Percentiles rank a stretch among this genome's conserved stretches.
Conservation (phyloP, 2,888 invertebrate genomes). For the Drosophila yooni region DNA sequence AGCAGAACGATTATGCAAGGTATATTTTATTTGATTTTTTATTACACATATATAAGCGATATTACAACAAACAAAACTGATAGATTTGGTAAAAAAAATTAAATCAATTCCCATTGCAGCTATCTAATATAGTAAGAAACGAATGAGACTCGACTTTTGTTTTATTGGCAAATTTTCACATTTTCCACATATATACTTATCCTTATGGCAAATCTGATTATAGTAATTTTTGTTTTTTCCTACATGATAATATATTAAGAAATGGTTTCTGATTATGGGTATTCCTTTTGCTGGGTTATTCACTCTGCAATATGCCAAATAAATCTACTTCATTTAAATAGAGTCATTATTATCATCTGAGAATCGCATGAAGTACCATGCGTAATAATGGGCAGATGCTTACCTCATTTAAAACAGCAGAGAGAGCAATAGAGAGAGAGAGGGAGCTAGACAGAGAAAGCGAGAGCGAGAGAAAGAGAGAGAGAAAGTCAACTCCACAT, state of each 20-base stretch:
- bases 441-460: not conserved
- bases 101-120: not conserved
- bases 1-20: not conserved
- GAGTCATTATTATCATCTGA: conserved; percentile 1
- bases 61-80: not conserved
- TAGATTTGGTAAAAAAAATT: not conserved
- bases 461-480: not conserved
- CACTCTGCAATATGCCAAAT: not conserved
- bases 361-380: not conserved
- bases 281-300: not conserved
- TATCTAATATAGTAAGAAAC: not conserved
- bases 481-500: conserved; percentile 14
- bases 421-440: not conserved
- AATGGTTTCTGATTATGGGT: not conserved
- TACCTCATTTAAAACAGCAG: conserved; percentile 27
- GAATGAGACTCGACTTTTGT: not conserved
- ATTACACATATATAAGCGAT: not conserved
- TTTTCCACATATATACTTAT: not conserved
- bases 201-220: not conserved
- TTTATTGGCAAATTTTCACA: not conserved
- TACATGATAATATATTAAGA: not conserved
- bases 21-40: not conserved
- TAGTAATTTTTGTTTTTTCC: no score
- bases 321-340: not conserved
- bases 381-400: conserved; percentile 2